A percentile compares a stretch with the other conserved stretches of the same genome.
phyloP scores from a whole-genome alignment of 2,797 vertebrate genomes.

The Macroramphosus scolopax region DNA sequence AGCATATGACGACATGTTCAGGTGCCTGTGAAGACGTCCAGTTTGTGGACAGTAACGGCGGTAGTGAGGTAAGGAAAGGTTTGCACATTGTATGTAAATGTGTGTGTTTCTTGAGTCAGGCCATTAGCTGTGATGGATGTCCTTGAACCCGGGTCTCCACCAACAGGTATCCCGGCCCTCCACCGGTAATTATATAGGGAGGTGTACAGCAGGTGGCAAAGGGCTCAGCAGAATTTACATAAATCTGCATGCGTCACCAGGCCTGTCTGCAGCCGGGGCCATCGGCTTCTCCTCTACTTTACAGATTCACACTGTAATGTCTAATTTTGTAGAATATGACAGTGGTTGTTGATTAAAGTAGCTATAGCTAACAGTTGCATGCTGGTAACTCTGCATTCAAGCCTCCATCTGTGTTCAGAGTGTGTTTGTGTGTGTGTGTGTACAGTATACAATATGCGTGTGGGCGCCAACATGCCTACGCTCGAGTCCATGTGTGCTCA shows the following conservation, averaged over 20 bases:
- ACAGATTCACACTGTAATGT: no score
- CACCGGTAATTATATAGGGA: constrained; percentile 71
- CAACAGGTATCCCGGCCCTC: constrained; percentile 65
- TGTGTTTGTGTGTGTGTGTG: not conserved
- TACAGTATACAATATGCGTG: not conserved
- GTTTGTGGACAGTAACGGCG: constrained; percentile 15
- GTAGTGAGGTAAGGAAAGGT: constrained; percentile 8
- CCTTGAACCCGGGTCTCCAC: constrained; percentile 63
- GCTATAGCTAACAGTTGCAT: no score
- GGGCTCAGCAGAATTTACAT: constrained; percentile 69
- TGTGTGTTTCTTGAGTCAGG: constrained; percentile 31
- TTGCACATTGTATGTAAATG: constrained; percentile 9
- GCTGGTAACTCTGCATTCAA: constrained; percentile 7
- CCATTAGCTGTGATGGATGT: constrained; percentile 60
- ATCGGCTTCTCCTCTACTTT: no score
- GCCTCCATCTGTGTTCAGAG: not conserved
- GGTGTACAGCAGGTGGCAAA: constrained; percentile 60
- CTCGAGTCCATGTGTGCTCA: constrained; percentile 15
- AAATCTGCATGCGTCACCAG: constrained; percentile 75
- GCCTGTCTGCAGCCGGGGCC: constrained; percentile 64
- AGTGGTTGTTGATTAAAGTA: no score
- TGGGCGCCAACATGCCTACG: constrained; percentile 13
- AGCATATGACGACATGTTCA: constrained; percentile 41
- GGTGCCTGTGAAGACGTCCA: constrained; percentile 20
- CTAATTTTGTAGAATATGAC: no score